Evolutionary conservation across 2,888 invertebrate species (phyloP).

Genomic region (Torymus auratus): DNA sequence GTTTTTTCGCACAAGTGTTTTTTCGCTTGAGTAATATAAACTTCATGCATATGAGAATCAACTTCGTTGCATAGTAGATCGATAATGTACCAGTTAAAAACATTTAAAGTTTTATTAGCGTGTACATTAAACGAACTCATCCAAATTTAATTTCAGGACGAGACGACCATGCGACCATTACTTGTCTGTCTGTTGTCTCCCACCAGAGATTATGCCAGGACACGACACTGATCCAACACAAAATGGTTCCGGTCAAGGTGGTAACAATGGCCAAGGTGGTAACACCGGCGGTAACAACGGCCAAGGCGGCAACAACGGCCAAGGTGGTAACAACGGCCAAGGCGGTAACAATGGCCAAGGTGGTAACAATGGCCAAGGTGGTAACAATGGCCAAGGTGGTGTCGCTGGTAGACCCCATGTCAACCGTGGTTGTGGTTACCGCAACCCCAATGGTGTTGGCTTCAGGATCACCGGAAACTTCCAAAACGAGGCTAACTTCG

Average conservation of each 20-base stretch:
- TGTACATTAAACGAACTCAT: no score
- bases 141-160: conserved; percentile 8
- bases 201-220: conserved; percentile 26
- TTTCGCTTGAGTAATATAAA: no score
- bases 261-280: background rate
- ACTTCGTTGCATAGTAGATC: no score
- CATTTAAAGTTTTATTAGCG: no score
- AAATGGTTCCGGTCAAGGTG: background rate
- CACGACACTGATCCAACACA: background rate
- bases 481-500: conserved; percentile 50
- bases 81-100: no score
- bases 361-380: background rate
- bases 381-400: background rate
- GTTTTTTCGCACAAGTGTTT: no score
- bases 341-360: background rate
- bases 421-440: conserved; percentile 49
- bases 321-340: background rate
- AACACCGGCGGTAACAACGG: background rate
- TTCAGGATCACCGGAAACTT: conserved; percentile 45
- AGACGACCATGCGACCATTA: conserved; percentile 47
- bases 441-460: conserved; percentile 48
- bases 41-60: no score
- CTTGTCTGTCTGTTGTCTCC: conserved; percentile 48
- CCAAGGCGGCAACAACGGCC: background rate
- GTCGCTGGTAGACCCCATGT: background rate